Evolutionary conservation across 1,140 invertebrate species (phyloP).

Genomic region (Eufriesea mexicana): DNA sequence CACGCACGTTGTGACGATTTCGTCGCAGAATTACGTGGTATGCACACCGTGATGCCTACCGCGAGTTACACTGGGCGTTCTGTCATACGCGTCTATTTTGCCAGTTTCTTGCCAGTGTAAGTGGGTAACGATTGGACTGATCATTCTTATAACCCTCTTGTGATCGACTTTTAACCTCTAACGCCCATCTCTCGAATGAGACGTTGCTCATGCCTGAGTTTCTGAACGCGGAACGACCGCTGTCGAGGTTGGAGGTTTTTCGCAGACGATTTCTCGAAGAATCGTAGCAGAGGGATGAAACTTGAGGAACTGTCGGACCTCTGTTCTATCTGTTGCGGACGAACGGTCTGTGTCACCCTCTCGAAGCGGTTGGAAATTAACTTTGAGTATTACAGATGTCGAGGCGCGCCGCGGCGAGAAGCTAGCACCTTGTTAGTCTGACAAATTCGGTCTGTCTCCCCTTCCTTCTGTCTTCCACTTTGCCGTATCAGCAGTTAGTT

Average conservation of each 20-base stretch:
- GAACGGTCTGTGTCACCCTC: conserved; percentile 53
- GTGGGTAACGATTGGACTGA: no score
- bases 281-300: conserved; percentile 12
- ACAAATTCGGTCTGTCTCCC: conserved; percentile 75
- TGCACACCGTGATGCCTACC: no score
- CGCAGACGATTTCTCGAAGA: background rate
- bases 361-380: conserved; percentile 74
- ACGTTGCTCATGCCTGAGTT: background rate
- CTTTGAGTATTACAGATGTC: conserved; percentile 80
- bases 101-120: no score
- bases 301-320: background rate
- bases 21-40: no score
- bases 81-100: no score
- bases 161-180: no score
- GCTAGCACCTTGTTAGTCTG: conserved; percentile 80
- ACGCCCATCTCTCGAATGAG: background rate
- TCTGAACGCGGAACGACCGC: background rate
- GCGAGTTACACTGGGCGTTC: no score
- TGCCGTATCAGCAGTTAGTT: conserved; percentile 50
- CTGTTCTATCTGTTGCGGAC: conserved; percentile 40
- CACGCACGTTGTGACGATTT: no score
- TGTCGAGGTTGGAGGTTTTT: no score
- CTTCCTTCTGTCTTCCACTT: conserved; percentile 58
- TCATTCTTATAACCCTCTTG: no score
- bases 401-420: conserved; percentile 73